A percentile compares a stretch with the other conserved stretches of the same genome.
These are phyloP conservation scores for Chionomys nivalis DNA, from an alignment of 2,113 vertebrate genomes.

Conservation along the genomic window DNA sequence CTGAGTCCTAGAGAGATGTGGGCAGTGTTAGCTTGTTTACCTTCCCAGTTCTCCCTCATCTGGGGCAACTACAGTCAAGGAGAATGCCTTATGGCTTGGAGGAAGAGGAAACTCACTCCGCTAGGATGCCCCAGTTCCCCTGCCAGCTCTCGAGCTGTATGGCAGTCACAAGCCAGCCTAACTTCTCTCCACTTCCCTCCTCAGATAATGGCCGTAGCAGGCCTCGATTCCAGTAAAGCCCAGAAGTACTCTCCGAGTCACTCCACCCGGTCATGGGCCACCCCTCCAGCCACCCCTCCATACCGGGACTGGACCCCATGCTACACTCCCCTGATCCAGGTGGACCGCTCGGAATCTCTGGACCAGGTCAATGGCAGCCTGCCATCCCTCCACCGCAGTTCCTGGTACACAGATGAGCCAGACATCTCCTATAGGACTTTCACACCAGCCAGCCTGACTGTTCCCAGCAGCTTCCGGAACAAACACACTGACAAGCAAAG, in stretches of 20 bases:
- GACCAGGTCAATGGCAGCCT: slow-evolving; percentile 92
- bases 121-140: neutral
- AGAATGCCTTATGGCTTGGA: neutral
- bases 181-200: neutral
- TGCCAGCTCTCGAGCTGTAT: neutral
- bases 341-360: slow-evolving; percentile 91
- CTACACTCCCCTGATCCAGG: slow-evolving; percentile 97
- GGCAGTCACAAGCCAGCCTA: neutral
- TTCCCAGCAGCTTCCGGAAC: slow-evolving; percentile 93
- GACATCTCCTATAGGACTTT: slow-evolving; percentile 93
- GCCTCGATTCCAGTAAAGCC: slow-evolving; percentile 96
- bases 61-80: neutral
- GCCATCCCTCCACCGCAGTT: slow-evolving; percentile 94
- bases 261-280: slow-evolving; percentile 97
- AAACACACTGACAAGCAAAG: slow-evolving; percentile 98
- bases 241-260: slow-evolving; percentile 95
- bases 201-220: slow-evolving; percentile 98
- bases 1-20: neutral
- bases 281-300: slow-evolving; percentile 94
- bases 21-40: neutral
- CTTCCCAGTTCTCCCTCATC: neutral
- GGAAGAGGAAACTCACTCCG: neutral
- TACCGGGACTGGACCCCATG: slow-evolving; percentile 92
- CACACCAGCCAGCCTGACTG: slow-evolving; percentile 94
- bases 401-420: slow-evolving; percentile 97